A percentile compares a stretch with the other conserved stretches of the same genome.
Conservation (phyloP, 2,797 vertebrate genomes). For the Gymnothorax javanicus region DNA sequence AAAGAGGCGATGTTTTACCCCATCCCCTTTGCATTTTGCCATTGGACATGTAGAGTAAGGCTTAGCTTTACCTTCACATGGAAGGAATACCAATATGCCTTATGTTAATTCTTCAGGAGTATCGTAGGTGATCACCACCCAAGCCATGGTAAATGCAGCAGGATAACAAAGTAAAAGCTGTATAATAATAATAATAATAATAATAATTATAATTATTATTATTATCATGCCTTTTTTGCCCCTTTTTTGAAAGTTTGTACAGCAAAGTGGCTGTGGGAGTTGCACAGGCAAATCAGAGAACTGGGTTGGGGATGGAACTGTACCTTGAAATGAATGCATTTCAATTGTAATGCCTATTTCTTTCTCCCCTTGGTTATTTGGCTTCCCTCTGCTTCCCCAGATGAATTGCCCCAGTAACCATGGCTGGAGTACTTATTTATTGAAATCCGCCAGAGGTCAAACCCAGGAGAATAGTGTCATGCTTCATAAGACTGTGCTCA, state of each 20-base stretch:
- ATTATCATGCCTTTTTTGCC: constrained; percentile 5
- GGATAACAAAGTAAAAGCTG: constrained; percentile 10
- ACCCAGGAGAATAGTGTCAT: background rate
- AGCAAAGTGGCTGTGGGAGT: constrained; percentile 6
- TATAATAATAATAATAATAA: too few relatives aligned
- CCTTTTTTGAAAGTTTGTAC: constrained; percentile 4
- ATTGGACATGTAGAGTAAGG: background rate
- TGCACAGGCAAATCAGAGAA: background rate
- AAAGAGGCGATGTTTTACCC: too few relatives aligned
- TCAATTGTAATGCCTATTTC: background rate
- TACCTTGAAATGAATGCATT: constrained; percentile 6
- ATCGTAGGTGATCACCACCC: constrained; percentile 23
- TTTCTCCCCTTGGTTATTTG: constrained; percentile 1
- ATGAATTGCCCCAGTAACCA: constrained; percentile 27
- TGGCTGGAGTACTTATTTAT: constrained; percentile 23
- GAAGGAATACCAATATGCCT: constrained; percentile 27
- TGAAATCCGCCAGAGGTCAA: constrained; percentile 16
- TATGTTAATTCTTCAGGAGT: constrained; percentile 21
- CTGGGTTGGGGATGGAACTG: background rate
- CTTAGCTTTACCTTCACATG: constrained; percentile 34
- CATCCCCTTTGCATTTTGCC: too few relatives aligned
- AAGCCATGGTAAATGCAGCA: background rate
- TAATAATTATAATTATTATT: too few relatives aligned
- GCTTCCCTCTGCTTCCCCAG: constrained; percentile 23
- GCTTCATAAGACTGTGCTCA: background rate